Conservation (phyloP, 2,888 invertebrate species). For the Metellina segmentata region DNA sequence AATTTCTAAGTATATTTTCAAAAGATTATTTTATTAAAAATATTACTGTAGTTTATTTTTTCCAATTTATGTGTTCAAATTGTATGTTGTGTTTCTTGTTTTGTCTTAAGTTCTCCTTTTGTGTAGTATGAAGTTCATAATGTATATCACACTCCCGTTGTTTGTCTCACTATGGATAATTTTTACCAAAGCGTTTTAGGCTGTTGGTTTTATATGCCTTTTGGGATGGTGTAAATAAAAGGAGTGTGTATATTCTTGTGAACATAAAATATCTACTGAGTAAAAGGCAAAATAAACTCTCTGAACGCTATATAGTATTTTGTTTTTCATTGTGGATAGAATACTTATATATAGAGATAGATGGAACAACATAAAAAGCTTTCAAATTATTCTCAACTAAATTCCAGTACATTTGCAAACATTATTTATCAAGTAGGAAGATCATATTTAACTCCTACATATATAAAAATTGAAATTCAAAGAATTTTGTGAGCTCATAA, state of each 20-base stretch:
- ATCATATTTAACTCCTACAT: too few species aligned
- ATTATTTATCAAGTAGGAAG: too few species aligned
- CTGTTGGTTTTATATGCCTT: slow-evolving; percentile 58
- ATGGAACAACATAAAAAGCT: too few species aligned
- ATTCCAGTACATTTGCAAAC: too few species aligned
- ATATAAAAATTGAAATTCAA: too few species aligned
- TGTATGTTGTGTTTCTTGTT: slow-evolving; percentile 48
- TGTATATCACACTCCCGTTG: slow-evolving; percentile 74
- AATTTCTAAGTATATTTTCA: slow-evolving; percentile 40
- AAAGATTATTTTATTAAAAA: slow-evolving; percentile 48
- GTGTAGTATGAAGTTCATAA: slow-evolving; percentile 47
- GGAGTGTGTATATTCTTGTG: slow-evolving; percentile 71
- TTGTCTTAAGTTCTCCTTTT: slow-evolving; percentile 36
- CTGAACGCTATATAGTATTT: slow-evolving; percentile 68
- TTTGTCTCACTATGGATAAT: slow-evolving; percentile 64
- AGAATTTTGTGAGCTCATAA: too few species aligned
- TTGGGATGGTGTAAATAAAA: slow-evolving; percentile 77
- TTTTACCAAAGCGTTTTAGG: slow-evolving; percentile 65
- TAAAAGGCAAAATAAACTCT: slow-evolving; percentile 78
- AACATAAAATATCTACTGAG: slow-evolving; percentile 77
- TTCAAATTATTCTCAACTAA: too few species aligned
- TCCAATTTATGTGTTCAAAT: slow-evolving; percentile 41
- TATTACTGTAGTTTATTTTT: slow-evolving; percentile 24
- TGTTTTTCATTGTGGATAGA: background rate
- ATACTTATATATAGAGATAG: too few species aligned